phyloP scores from a whole-genome alignment of 2,888 invertebrate genomes.

The Drosophila nr. fundita region DNA sequence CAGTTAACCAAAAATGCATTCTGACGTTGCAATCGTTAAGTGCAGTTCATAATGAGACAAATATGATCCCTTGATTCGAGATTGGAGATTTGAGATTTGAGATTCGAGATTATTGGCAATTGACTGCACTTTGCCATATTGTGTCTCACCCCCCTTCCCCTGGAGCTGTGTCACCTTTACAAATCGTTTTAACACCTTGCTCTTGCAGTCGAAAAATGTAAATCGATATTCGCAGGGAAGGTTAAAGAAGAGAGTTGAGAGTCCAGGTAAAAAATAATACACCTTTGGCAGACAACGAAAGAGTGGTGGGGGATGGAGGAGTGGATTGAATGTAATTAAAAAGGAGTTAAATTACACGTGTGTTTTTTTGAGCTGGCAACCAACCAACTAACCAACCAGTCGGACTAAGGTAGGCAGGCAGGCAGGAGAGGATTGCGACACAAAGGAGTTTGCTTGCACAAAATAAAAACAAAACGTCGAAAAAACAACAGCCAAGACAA shows the following conservation, averaged over 20 bases:
- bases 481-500: slow-evolving; percentile 20
- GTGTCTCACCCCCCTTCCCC: neutral
- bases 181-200: slow-evolving; percentile 79
- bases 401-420: neutral
- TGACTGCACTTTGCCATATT: slow-evolving; percentile 49
- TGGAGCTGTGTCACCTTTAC: slow-evolving; percentile 42
- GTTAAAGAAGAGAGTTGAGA: slow-evolving; percentile 41
- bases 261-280: slow-evolving; percentile 33
- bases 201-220: slow-evolving; percentile 49
- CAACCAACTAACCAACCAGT: slow-evolving; percentile 9
- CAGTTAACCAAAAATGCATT: slow-evolving; percentile 32
- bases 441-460: slow-evolving; percentile 47
- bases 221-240: slow-evolving; percentile 74
- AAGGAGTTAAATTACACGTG: slow-evolving; percentile 74
- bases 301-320: neutral
- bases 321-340: slow-evolving; percentile 74
- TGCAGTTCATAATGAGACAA: slow-evolving; percentile 44
- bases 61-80: slow-evolving; percentile 59
- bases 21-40: slow-evolving; percentile 13
- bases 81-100: neutral
- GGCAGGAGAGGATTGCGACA: slow-evolving; percentile 24
- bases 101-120: slow-evolving; percentile 60
- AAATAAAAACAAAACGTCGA: slow-evolving; percentile 35
- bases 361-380: slow-evolving; percentile 6
- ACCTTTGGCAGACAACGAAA: slow-evolving; percentile 40